These are phyloP conservation scores for Labeo rohita DNA, from an alignment of 2,113 vertebrate species.

Conservation along the genomic window DNA sequence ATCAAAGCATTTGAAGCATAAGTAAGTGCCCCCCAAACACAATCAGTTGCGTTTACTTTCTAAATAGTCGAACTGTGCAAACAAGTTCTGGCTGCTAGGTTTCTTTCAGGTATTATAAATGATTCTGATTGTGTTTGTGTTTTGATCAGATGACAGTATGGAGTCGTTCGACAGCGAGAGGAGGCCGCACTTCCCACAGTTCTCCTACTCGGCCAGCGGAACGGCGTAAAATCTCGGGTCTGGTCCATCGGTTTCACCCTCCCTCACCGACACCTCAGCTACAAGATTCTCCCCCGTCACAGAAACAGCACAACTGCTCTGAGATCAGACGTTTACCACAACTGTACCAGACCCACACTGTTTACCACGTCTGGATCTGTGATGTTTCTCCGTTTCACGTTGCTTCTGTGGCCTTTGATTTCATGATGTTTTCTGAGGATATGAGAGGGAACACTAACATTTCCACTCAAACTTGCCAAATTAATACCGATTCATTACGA, in stretches of 20 bases:
- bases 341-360: too few species aligned
- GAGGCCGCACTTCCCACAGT: constrained; percentile 90
- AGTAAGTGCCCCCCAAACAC: not conserved
- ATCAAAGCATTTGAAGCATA: not conserved
- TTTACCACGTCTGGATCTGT: not conserved
- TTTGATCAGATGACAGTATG: constrained; percentile 81
- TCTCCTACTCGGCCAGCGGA: constrained; percentile 96
- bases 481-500: constrained; percentile 51
- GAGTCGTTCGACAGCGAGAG: constrained; percentile 85
- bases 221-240: constrained; percentile 73
- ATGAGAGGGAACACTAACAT: constrained; percentile 70
- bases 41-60: too few species aligned
- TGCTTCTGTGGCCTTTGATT: constrained; percentile 67
- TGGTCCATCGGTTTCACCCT: constrained; percentile 46
- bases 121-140: not conserved
- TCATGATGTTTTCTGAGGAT: constrained; percentile 47
- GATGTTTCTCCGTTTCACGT: constrained; percentile 32
- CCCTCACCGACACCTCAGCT: constrained; percentile 13
- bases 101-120: not conserved
- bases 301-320: not conserved
- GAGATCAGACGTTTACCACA: not conserved
- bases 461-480: constrained; percentile 63
- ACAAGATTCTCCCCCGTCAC: constrained; percentile 5
- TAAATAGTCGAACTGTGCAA: too few species aligned
- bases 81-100: too few species aligned